A percentile compares a stretch with the other conserved stretches of the same genome.
Evolutionary conservation across 2,113 vertebrate genomes (phyloP).

Genomic region (Anser brachyrhynchus): DNA sequence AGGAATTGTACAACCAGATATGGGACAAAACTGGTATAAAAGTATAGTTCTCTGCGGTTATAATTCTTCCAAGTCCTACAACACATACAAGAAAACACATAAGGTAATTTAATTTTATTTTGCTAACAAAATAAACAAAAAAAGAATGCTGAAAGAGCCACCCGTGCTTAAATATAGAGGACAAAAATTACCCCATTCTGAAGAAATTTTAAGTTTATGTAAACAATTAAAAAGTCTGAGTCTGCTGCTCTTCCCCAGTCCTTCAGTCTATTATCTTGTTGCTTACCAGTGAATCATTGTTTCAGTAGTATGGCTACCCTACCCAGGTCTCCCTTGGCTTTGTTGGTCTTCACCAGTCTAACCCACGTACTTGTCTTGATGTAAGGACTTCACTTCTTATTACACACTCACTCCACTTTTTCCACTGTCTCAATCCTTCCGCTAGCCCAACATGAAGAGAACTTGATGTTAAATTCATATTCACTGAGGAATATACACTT

Average conservation of each 20-base stretch:
- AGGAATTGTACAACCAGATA: background rate
- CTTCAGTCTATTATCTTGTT: background rate
- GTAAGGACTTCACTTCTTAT: background rate
- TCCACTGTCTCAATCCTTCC: background rate
- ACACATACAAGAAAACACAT: background rate
- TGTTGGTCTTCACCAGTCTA: background rate
- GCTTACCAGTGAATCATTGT: background rate
- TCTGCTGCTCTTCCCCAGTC: background rate
- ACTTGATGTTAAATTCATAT: background rate
- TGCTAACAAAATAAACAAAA: background rate
- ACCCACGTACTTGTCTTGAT: background rate
- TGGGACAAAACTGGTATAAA: background rate
- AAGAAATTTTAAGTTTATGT: background rate
- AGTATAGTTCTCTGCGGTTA: accelerated
- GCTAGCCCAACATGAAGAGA: background rate
- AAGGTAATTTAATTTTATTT: background rate
- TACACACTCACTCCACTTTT: background rate
- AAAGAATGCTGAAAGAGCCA: accelerated
- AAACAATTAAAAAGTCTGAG: background rate
- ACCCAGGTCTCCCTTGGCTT: background rate
- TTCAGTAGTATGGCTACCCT: background rate
- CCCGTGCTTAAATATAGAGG: background rate
- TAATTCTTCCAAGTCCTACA: background rate
- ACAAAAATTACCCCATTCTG: background rate
- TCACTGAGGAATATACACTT: background rate